A percentile compares a stretch with the other conserved stretches of the same genome.
Conservation (phyloP, 2,113 vertebrate species). For the Hippopotamus amphibius region DNA sequence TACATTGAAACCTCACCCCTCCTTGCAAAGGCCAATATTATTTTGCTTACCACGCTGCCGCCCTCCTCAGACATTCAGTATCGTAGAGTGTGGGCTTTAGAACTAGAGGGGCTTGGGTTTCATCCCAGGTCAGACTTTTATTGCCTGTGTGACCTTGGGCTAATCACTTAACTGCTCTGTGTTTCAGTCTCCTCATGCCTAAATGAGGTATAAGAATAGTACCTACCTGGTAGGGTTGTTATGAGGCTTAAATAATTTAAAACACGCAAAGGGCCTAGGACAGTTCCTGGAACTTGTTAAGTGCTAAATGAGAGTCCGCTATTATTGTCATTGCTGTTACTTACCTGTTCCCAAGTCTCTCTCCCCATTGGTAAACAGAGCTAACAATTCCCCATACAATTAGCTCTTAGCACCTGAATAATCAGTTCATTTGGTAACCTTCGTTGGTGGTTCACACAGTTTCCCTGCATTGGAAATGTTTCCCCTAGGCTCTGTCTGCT, state of each 20-base stretch:
- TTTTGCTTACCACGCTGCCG: not conserved
- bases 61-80: not conserved
- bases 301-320: not conserved
- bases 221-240: not conserved
- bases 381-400: not conserved
- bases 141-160: not conserved
- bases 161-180: not conserved
- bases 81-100: not conserved
- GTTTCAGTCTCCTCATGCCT: not conserved
- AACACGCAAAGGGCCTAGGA: not conserved
- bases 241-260: not conserved
- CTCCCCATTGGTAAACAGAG: not conserved
- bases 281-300: not conserved
- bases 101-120: not conserved
- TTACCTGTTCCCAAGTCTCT: not conserved
- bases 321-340: not conserved
- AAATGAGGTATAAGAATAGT: not conserved
- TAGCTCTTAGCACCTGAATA: not conserved
- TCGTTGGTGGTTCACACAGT: accelerated
- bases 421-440: accelerated
- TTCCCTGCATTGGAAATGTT: not conserved
- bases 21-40: not conserved
- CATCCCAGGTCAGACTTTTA: not conserved
- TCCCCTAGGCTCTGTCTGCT: accelerated
- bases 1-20: not conserved